Base-by-base conservation (phyloP, 2,113 vertebrate species). In the Sorex fumeus region DNA sequence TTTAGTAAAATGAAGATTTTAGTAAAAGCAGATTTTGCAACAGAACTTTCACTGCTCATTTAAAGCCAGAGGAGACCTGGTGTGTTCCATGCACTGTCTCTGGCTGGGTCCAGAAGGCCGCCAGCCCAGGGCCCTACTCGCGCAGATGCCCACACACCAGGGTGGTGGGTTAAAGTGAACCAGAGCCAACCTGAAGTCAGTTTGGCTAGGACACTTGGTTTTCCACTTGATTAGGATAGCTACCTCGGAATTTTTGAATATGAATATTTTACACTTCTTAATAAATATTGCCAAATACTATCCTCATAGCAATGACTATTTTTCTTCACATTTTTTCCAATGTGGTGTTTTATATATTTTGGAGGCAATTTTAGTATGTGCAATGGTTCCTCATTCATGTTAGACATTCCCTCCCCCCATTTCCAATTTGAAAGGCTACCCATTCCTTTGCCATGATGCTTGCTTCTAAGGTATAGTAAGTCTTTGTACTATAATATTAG, bases 171-270 rank as follows among this genome's bases (percentile, higher is more conserved):
- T 16, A 79, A 23, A 18, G 23, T 57, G 8, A 76, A 30, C 19
- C 19, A 75, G 8, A 3, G 30, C 53, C 27, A 16, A 15, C 12
- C 75, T 57, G 75, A 62, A 75, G 57, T 57, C 43, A 27, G 28
- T 36, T 82, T 32, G 16, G 70, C 66, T 36, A 74, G 75, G 80
- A 88, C 71, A 72, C 45, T 18, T n/a, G 2, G 3, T 79, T 88
- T 93, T 93, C 75, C 10, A 36, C 8, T 32, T 47, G 72, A 27
- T 70, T 87, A 84, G 53, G 80, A 53, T 78, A 93, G 83, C 36
- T 64, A 53, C 62, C 16, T 66, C 28, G 9, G 62, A 75, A 60
- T 8, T 82, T 71, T 50, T 47, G 45, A 83, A 43, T 69, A 43
- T 23, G 36, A 71, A 60, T 18, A 40, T 34, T 78, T 82, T 78